Percentiles rank a stretch among this genome's conserved stretches.
These are phyloP conservation scores for Metacarcinus magister DNA, from an alignment of 2,888 invertebrate genomes.

Conservation along the genomic window DNA sequence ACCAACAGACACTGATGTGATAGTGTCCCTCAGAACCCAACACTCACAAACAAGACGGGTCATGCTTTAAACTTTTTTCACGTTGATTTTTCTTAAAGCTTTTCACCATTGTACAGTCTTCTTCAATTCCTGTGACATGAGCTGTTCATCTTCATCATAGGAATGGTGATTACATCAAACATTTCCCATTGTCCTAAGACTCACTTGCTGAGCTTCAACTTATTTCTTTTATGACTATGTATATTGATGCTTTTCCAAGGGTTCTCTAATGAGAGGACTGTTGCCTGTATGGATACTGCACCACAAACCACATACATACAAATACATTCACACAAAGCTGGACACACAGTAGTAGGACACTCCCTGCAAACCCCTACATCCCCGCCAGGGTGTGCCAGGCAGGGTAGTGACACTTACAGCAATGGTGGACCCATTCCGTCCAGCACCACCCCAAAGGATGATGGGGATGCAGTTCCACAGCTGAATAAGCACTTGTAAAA, in stretches of 20 bases:
- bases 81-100: neutral
- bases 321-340: neutral
- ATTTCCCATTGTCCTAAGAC: neutral
- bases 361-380: neutral
- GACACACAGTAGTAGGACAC: neutral
- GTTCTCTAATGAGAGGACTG: neutral
- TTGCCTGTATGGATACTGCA: neutral
- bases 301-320: neutral
- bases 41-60: neutral
- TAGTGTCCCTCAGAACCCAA: neutral
- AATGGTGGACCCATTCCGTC: slow-evolving; percentile 99
- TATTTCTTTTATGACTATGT: neutral
- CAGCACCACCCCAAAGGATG: slow-evolving; percentile 91
- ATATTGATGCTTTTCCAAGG: neutral
- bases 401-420: slow-evolving; percentile 91
- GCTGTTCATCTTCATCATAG: neutral
- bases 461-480: slow-evolving; percentile 81
- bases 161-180: neutral
- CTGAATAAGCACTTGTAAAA: slow-evolving; percentile 63
- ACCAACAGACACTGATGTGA: neutral
- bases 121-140: neutral
- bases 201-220: neutral
- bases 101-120: neutral
- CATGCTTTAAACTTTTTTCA: neutral
- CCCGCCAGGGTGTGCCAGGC: neutral